Evolutionary conservation across 2,113 vertebrate genomes (phyloP).

Genomic region (Leptobrachium ailaonicum): DNA sequence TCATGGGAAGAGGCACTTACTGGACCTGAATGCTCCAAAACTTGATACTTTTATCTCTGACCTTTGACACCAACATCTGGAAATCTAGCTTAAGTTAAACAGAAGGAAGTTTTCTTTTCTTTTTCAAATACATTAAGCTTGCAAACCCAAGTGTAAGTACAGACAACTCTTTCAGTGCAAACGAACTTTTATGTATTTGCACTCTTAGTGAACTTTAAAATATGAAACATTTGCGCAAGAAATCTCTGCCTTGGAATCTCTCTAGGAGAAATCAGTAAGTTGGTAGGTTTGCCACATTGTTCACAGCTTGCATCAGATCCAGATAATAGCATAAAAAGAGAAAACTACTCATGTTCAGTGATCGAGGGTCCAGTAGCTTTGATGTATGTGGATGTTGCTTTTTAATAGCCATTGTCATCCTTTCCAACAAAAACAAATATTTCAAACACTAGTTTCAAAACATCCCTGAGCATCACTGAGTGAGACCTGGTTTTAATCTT

Average conservation of each 20-base stretch:
- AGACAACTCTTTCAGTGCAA: slow-evolving; percentile 62
- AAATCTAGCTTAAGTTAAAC: slow-evolving; percentile 85
- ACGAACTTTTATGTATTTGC: slow-evolving; percentile 68
- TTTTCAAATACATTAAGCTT: slow-evolving; percentile 71
- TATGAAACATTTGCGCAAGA: slow-evolving; percentile 65
- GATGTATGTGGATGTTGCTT: slow-evolving; percentile 70
- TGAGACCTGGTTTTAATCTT: slow-evolving; percentile 56
- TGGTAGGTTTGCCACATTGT: slow-evolving; percentile 66
- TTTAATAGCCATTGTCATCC: slow-evolving; percentile 67
- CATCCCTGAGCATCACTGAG: slow-evolving; percentile 53
- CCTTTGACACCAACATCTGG: slow-evolving; percentile 95
- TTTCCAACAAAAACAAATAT: slow-evolving; percentile 77
- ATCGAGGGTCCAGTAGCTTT: slow-evolving; percentile 70
- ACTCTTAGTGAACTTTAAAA: slow-evolving; percentile 76
- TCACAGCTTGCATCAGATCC: slow-evolving; percentile 69
- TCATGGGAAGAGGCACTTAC: slow-evolving; percentile 80
- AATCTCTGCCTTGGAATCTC: slow-evolving; percentile 61
- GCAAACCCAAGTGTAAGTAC: slow-evolving; percentile 65
- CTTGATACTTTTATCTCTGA: slow-evolving; percentile 93
- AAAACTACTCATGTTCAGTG: slow-evolving; percentile 70
- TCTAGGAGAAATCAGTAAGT: slow-evolving; percentile 62
- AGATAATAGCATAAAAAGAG: slow-evolving; percentile 76
- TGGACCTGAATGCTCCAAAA: slow-evolving; percentile 76
- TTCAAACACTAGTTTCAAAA: slow-evolving; percentile 68
- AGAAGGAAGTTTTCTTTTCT: slow-evolving; percentile 88